Evolutionary conservation across 2,888 invertebrate genomes (phyloP).

Genomic region (Lasioglossum calceatum): DNA sequence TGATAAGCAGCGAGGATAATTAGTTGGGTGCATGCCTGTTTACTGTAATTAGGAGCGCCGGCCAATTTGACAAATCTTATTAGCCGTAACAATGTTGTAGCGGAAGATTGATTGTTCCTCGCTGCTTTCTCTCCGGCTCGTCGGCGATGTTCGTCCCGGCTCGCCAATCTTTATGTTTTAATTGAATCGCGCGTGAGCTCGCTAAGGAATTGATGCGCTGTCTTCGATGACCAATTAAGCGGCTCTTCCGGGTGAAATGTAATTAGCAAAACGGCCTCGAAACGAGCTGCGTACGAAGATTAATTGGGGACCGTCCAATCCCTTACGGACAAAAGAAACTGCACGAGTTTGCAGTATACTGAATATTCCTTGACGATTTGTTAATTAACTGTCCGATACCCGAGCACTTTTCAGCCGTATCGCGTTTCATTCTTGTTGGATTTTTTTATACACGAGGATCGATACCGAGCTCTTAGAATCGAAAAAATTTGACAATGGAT

Average conservation of each 20-base stretch:
- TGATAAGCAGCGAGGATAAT: conserved; percentile 29
- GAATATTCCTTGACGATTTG: neutral
- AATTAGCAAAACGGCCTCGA: neutral
- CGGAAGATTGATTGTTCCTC: conserved; percentile 18
- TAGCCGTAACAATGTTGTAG: neutral
- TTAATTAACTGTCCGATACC: neutral
- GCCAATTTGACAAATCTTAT: conserved; percentile 37
- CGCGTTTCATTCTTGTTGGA: neutral
- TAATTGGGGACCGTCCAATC: neutral
- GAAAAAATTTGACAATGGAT: neutral
- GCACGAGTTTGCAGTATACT: neutral
- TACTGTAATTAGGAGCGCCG: conserved; percentile 13
- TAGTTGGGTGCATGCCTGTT: conserved; percentile 2
- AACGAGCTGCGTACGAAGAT: conserved; percentile 1
- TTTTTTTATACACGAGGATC: neutral
- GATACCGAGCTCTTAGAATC: too few relatives aligned
- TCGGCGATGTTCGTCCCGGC: conserved; percentile 9
- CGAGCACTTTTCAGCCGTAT: fast-evolving
- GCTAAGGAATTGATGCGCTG: conserved; percentile 2
- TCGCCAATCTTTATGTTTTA: conserved; percentile 7
- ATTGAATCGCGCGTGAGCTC: conserved; percentile 6
- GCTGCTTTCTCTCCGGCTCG: conserved; percentile 7
- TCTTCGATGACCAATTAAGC: conserved; percentile 8
- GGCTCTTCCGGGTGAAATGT: conserved; percentile 15
- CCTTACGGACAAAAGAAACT: neutral